These are phyloP conservation scores for Aphaenogaster rudis DNA, from an alignment of 1,140 invertebrate species.

Conservation along the genomic window DNA sequence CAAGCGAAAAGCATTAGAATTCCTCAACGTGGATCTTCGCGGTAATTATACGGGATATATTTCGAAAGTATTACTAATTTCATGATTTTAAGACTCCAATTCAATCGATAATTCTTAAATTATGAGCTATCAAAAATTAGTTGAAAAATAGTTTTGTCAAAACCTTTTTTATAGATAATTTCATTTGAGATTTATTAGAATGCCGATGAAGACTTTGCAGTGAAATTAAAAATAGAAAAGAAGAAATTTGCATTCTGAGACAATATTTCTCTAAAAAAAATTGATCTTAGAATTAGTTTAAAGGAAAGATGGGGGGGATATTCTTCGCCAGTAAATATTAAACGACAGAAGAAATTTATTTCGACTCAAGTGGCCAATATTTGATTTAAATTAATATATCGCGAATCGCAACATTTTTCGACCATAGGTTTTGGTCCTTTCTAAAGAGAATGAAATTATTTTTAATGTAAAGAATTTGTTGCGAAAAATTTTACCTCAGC, in stretches of 20 bases:
- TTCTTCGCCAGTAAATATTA: too few species aligned
- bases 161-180: not conserved
- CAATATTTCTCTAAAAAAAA: too few species aligned
- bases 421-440: too few species aligned
- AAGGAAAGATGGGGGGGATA: too few species aligned
- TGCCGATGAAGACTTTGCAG: not conserved
- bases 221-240: not conserved
- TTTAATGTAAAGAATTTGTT: too few species aligned
- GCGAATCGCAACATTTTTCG: too few species aligned
- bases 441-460: too few species aligned
- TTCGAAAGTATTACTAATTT: conserved; percentile 9
- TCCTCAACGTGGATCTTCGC: not conserved
- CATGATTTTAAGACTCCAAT: not conserved
- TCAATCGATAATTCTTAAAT: conserved; percentile 38
- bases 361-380: too few species aligned
- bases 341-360: too few species aligned
- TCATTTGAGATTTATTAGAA: not conserved
- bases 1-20: conserved; percentile 50
- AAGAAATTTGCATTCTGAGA: not conserved
- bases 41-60: conserved; percentile 19
- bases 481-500: too few species aligned
- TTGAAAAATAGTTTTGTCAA: not conserved
- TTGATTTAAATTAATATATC: too few species aligned
- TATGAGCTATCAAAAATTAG: not conserved
- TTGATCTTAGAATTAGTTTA: too few species aligned